Percentiles rank a stretch among this genome's conserved stretches.
phyloP scores from a whole-genome alignment of 2,888 invertebrate genomes.

The Panopea generosa region DNA sequence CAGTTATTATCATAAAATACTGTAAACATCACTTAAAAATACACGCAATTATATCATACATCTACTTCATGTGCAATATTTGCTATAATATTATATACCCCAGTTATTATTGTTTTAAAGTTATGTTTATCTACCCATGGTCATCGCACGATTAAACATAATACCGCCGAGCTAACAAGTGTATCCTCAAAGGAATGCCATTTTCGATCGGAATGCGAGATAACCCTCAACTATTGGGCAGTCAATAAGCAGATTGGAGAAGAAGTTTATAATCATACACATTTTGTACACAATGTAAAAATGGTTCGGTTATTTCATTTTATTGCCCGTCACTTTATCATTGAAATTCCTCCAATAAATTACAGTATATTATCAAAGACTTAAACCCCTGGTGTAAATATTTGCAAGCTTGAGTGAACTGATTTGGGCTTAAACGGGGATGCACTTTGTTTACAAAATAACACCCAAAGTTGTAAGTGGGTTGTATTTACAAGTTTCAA shows the following conservation, averaged over 20 bases:
- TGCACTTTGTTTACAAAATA: too few relatives aligned
- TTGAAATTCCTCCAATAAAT: slow-evolving; percentile 25
- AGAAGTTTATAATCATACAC: background rate
- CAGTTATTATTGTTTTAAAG: too few relatives aligned
- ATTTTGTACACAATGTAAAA: too few relatives aligned
- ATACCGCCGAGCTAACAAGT: background rate
- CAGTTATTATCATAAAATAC: too few relatives aligned
- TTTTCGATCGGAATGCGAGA: slow-evolving; percentile 54
- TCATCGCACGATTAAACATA: background rate
- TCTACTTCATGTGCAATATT: too few relatives aligned
- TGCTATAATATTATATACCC: too few relatives aligned
- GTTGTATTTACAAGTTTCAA: too few relatives aligned
- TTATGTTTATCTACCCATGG: background rate
- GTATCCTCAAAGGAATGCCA: slow-evolving; percentile 14
- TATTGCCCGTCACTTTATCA: slow-evolving; percentile 8
- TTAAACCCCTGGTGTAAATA: slow-evolving; percentile 19
- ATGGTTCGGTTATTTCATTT: too few relatives aligned
- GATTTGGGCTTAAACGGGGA: background rate
- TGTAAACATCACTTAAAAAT: too few relatives aligned
- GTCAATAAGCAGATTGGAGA: slow-evolving; percentile 25
- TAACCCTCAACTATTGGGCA: slow-evolving; percentile 41
- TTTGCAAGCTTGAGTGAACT: background rate
- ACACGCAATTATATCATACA: too few relatives aligned
- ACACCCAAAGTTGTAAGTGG: too few relatives aligned
- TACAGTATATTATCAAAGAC: slow-evolving; percentile 14